These are phyloP conservation scores for Thomomys bottae DNA, from an alignment of 2,113 vertebrate genomes.

Conservation along the genomic window DNA sequence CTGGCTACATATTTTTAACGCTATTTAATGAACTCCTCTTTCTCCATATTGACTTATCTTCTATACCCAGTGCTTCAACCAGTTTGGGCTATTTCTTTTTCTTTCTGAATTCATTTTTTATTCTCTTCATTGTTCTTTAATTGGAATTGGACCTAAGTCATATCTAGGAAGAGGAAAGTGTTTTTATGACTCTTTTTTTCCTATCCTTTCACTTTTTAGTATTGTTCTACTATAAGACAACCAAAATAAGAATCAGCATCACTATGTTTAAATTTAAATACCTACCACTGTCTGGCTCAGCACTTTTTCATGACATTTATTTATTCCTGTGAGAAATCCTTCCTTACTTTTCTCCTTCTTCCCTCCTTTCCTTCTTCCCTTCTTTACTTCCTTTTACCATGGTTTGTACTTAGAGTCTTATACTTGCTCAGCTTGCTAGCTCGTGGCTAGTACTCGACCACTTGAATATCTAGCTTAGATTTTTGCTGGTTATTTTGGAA, in stretches of 20 bases:
- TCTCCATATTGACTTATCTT: slow-evolving; percentile 5
- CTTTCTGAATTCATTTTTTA: slow-evolving; percentile 12
- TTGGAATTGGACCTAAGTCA: background rate
- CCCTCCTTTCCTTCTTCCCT: too few species aligned
- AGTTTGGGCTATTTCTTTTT: background rate
- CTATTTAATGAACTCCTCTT: background rate
- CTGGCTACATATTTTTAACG: background rate
- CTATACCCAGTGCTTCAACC: background rate
- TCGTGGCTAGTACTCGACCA: too few species aligned
- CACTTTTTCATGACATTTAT: background rate
- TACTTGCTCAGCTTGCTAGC: too few species aligned
- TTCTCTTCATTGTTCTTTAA: background rate
- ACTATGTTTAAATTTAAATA: background rate
- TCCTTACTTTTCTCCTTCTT: too few species aligned
- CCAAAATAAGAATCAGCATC: background rate
- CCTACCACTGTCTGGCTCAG: background rate
- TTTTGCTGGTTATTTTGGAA: too few species aligned
- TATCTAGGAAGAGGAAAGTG: background rate
- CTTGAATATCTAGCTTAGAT: too few species aligned
- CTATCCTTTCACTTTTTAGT: background rate
- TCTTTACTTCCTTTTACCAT: too few species aligned
- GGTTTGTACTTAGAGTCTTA: too few species aligned
- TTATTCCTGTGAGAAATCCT: background rate
- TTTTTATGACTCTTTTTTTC: background rate
- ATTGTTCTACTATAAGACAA: background rate